These are phyloP conservation scores for Amia ocellicauda DNA, from an alignment of 2,113 vertebrate species.

Conservation along the genomic window DNA sequence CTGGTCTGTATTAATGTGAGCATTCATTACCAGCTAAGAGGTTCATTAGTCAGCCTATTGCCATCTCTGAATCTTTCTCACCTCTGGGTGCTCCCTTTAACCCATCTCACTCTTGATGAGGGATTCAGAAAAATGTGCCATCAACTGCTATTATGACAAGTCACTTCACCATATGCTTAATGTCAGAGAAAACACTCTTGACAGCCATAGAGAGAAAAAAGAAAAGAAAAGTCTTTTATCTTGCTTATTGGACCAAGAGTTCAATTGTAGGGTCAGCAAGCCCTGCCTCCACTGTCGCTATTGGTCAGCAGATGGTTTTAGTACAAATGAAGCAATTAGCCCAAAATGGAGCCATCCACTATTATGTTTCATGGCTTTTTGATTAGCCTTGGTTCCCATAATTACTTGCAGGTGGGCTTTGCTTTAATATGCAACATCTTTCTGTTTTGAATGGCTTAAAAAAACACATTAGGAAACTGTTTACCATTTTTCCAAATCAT, in stretches of 20 bases:
- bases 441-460: not conserved
- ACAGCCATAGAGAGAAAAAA: not conserved
- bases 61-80: too few relatives aligned
- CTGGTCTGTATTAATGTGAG: too few relatives aligned
- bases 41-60: too few relatives aligned
- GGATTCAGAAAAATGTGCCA: too few relatives aligned
- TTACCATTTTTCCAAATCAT: not conserved
- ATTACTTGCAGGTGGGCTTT: conserved; percentile 1
- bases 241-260: not conserved
- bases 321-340: conserved; percentile 2
- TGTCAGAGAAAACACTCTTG: not conserved
- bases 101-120: too few relatives aligned
- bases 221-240: not conserved
- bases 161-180: not conserved
- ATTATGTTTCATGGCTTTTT: not conserved
- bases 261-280: not conserved
- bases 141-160: too few relatives aligned
- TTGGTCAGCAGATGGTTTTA: not conserved
- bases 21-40: too few relatives aligned
- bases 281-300: not conserved
- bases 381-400: not conserved
- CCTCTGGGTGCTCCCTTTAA: too few relatives aligned
- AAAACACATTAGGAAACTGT: not conserved
- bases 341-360: not conserved
- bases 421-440: not conserved